Conservation (phyloP, 1,140 invertebrate species). For the Cherax quadricarinatus region DNA sequence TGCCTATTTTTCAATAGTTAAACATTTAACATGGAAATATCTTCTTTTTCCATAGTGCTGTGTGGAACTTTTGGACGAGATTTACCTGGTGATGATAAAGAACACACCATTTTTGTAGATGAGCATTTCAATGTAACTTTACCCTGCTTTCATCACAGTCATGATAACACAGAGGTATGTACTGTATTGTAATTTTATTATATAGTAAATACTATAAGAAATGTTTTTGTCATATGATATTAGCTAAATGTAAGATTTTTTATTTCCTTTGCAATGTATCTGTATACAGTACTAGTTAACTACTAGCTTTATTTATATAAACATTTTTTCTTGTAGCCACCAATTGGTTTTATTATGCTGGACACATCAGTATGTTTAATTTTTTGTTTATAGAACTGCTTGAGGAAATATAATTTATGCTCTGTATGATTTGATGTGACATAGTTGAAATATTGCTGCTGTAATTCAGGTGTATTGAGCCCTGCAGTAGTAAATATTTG, state of each 20-base stretch:
- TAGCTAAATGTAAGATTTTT: neutral
- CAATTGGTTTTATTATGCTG: neutral
- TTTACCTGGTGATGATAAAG: neutral
- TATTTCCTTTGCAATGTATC: neutral
- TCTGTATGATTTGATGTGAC: too few relatives aligned
- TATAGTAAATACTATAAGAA: neutral
- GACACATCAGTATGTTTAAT: neutral
- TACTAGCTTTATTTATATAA: neutral
- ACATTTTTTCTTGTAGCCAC: neutral
- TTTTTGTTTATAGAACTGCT: neutral
- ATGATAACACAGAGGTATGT: neutral
- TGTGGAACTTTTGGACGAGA: constrained; percentile 27
- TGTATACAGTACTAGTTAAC: neutral
- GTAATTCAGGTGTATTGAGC: too few relatives aligned
- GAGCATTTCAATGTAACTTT: constrained; percentile 10
- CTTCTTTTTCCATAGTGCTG: neutral
- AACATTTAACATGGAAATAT: neutral
- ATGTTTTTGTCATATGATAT: neutral
- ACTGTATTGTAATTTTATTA: neutral
- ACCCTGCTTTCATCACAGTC: neutral
- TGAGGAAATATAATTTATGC: neutral
- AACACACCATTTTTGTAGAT: neutral
- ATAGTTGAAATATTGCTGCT: too few relatives aligned
- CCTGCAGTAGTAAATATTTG: too few relatives aligned
- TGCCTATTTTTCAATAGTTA: neutral